These are phyloP conservation scores for Oncorhynchus keta DNA, from an alignment of 2,113 vertebrate species.

Conservation along the genomic window DNA sequence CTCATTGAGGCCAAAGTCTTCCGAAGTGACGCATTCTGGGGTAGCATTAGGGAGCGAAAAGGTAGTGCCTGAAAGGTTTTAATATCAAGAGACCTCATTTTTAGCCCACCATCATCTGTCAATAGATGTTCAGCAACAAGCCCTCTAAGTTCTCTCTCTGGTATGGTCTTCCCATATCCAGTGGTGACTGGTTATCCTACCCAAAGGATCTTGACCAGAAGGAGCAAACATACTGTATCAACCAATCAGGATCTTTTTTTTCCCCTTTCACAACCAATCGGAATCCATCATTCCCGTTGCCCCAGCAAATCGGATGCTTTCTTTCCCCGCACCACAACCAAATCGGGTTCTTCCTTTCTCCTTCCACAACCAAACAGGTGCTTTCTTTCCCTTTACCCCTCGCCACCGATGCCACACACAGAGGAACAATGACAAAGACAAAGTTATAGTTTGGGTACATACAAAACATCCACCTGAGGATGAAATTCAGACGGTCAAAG, in stretches of 20 bases:
- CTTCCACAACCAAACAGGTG: background rate
- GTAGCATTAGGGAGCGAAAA: constrained; percentile 17
- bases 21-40: constrained; percentile 43
- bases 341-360: background rate
- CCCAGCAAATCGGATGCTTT: background rate
- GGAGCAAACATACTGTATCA: too few species aligned
- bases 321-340: background rate
- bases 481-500: constrained; percentile 58
- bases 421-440: constrained; percentile 24
- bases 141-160: background rate
- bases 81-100: background rate
- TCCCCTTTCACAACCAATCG: too few species aligned
- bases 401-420: background rate
- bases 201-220: too few species aligned
- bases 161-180: background rate
- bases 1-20: constrained; percentile 52
- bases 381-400: constrained; percentile 1
- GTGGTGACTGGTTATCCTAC: too few species aligned
- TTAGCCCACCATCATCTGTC: background rate
- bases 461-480: constrained; percentile 44
- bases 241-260: too few species aligned
- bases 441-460: constrained; percentile 15
- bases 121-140: too few species aligned
- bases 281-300: background rate
- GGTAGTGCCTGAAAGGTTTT: background rate